Evolutionary conservation across 35 echinoderm and acorn worm species (phyloP), one percentile per base, ranked within the genome.

Genomic region (Heliocidaris erythrogramma): DNA sequence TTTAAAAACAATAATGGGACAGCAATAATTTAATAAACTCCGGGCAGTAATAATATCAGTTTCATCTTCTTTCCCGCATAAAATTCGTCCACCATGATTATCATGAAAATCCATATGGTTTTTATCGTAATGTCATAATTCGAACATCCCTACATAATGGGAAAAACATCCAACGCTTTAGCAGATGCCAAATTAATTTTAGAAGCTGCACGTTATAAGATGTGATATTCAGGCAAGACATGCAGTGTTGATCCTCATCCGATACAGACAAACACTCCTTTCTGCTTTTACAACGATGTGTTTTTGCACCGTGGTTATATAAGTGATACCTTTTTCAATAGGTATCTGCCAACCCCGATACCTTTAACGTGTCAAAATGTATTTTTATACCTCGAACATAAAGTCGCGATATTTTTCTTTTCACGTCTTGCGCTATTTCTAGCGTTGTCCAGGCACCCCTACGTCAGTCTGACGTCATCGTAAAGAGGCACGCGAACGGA

Each of bases 341-440:
- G 27, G 27, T 27, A 24, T 78, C 65, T 78, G 27, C n/a, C 65
- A 78, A 18, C 17, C 27, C 7, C 27, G 65, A 78, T 78, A 24
- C 65, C 65, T 78, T 78, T 78, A 78, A 78, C 21, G 65, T 78
- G 65, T 78, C 65, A 78, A 21, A 78, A 78, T 78, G 65, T 78
- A 78, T 78, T 89, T 47, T 89, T 89, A 89, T 89, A 89, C 87
- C 31, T 9, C 87, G 87, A 47, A 89, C 87, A 89, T 89, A 89
- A 89, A 89, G 87, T 89, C 87, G 87, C 87, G 87, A 89, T 89
- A 89, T 89, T 89, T 89, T 89, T 89, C 87, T 89, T 89, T 89
- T 89, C 87, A 89, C 87, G 87, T 89, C 87, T 89, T 89, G 32
- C 32, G 87, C 87, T 89, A 89, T 89, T 89, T 89, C 87, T 32